These are phyloP conservation scores for Xiphorhynchus elegans DNA, from an alignment of 2,113 vertebrate species.

Conservation along the genomic window DNA sequence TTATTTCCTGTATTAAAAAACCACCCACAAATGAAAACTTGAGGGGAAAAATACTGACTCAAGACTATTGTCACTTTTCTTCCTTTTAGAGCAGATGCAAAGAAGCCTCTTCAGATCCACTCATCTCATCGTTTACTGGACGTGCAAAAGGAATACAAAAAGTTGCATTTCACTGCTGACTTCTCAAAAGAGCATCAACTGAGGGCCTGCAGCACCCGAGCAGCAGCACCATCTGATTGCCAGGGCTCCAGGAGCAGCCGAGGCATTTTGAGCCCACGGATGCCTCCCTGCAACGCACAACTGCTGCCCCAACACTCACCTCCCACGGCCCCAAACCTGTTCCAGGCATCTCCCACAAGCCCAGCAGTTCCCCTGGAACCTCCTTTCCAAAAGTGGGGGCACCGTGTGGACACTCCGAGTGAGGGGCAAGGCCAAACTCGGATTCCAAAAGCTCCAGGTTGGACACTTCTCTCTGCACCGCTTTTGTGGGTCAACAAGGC, in stretches of 20 bases:
- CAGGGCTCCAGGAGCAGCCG: neutral
- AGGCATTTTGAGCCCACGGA: neutral
- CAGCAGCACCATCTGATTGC: neutral
- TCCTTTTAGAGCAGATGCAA: neutral
- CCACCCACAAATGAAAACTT: neutral
- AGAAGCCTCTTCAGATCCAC: neutral
- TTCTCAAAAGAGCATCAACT: neutral
- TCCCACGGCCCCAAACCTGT: neutral
- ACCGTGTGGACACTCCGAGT: rapidly evolving
- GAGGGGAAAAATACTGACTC: neutral
- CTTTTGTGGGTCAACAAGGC: neutral
- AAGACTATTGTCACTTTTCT: neutral
- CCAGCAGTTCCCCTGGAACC: rapidly evolving
- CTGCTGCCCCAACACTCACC: rapidly evolving
- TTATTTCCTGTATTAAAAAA: neutral
- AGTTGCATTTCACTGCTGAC: neutral
- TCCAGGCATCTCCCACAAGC: neutral
- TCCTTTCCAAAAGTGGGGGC: rapidly evolving
- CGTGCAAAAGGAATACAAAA: neutral
- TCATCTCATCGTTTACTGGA: neutral
- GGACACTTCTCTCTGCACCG: neutral
- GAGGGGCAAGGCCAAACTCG: neutral
- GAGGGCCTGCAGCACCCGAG: neutral
- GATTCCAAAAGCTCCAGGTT: neutral
- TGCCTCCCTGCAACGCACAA: neutral